Percentiles rank a stretch among this genome's conserved stretches.
phyloP scores from a whole-genome alignment of 2,113 vertebrate genomes.

The Pelusios castaneus region DNA sequence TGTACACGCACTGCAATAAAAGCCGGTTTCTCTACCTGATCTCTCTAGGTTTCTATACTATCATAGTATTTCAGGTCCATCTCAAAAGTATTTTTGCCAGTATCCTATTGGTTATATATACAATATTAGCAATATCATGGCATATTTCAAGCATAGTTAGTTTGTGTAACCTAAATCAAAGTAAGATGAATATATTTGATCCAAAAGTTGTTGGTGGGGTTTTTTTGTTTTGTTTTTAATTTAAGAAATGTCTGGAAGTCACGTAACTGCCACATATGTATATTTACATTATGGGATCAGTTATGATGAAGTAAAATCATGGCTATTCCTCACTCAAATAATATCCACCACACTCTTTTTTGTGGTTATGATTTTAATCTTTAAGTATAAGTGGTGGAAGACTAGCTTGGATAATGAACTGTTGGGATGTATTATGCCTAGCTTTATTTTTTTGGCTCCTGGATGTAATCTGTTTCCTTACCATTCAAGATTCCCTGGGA shows the following conservation, averaged over 20 bases:
- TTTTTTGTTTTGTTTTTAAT: neutral
- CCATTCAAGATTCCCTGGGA: accelerated
- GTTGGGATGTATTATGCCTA: accelerated
- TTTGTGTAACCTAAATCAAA: neutral
- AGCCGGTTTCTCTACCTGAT: too few species aligned
- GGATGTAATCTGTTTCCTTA: accelerated
- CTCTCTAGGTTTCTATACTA: neutral
- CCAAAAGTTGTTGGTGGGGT: neutral
- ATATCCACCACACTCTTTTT: neutral
- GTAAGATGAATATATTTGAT: neutral
- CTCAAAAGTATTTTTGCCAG: neutral
- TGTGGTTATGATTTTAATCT: neutral
- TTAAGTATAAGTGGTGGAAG: neutral
- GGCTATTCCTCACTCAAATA: neutral
- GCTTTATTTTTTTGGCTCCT: accelerated
- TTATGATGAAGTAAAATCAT: neutral
- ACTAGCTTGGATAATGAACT: neutral
- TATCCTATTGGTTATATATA: neutral
- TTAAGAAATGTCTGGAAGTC: neutral
- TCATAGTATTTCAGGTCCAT: neutral
- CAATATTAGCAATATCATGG: neutral
- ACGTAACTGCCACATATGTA: neutral
- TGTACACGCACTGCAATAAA: too few species aligned
- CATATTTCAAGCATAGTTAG: neutral
- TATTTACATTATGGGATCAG: neutral